These are phyloP conservation scores for Pluvialis apricaria DNA, from an alignment of 2,113 vertebrate genomes.

Conservation along the genomic window DNA sequence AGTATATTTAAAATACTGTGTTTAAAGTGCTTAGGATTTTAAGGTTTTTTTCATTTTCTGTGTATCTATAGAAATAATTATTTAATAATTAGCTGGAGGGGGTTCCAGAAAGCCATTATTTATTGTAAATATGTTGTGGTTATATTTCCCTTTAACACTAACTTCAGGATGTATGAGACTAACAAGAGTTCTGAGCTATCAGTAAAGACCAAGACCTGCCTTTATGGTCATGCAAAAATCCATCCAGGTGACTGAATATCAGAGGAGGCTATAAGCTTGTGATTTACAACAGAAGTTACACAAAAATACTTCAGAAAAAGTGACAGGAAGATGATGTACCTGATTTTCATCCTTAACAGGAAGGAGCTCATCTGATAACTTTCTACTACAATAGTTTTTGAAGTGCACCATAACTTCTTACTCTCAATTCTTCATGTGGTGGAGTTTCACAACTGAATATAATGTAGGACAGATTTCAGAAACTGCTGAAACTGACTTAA, in stretches of 20 bases:
- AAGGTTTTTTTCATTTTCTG: background rate
- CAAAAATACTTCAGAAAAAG: background rate
- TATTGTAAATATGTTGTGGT: background rate
- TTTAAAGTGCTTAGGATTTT: background rate
- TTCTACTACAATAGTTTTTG: background rate
- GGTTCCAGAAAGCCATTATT: background rate
- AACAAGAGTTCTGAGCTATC: background rate
- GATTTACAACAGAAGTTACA: background rate
- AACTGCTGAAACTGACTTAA: background rate
- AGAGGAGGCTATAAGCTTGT: background rate
- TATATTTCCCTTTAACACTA: background rate
- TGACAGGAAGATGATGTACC: constrained; percentile 17
- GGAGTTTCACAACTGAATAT: background rate
- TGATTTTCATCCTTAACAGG: constrained; percentile 30
- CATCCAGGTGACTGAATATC: background rate
- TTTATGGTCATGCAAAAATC: background rate
- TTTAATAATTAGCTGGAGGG: background rate
- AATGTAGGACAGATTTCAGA: background rate
- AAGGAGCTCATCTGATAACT: constrained; percentile 32
- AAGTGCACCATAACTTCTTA: background rate
- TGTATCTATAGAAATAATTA: background rate
- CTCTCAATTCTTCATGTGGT: background rate
- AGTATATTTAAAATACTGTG: background rate
- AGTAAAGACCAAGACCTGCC: background rate
- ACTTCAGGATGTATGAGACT: background rate